Evolutionary conservation across 2,113 vertebrate genomes (phyloP).

Genomic region (Cololabis saira): DNA sequence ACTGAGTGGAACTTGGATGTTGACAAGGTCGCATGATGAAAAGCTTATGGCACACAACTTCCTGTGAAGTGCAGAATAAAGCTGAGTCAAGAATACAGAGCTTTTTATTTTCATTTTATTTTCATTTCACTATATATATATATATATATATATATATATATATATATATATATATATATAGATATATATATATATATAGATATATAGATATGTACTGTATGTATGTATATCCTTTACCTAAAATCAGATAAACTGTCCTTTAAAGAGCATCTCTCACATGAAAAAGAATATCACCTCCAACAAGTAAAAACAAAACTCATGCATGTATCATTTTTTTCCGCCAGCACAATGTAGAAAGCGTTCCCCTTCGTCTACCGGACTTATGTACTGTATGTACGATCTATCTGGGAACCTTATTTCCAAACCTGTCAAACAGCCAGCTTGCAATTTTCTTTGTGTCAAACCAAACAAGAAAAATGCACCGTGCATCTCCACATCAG

Average conservation of each 20-base stretch:
- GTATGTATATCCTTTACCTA: too few species aligned
- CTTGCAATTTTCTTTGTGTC: slow-evolving; percentile 20
- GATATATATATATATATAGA: too few species aligned
- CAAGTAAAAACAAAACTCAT: too few species aligned
- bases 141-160: too few species aligned
- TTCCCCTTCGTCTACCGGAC: background rate
- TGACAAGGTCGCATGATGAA: slow-evolving; percentile 51
- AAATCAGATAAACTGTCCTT: too few species aligned
- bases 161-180: too few species aligned
- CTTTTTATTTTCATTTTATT: too few species aligned
- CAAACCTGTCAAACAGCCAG: slow-evolving; percentile 3
- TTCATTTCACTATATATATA: too few species aligned
- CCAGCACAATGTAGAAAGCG: too few species aligned
- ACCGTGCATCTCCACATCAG: slow-evolving; percentile 4
- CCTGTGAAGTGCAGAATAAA: background rate
- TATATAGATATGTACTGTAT: background rate
- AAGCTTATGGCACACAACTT: background rate
- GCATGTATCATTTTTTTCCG: too few species aligned
- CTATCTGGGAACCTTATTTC: slow-evolving; percentile 6
- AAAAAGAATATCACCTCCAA: too few species aligned
- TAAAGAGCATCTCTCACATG: too few species aligned
- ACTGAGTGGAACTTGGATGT: slow-evolving; percentile 43
- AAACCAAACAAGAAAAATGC: slow-evolving; percentile 27
- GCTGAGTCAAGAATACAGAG: slow-evolving; percentile 1
- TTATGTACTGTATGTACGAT: slow-evolving; percentile 2